Evolutionary conservation across 2,113 vertebrate genomes (phyloP).

Genomic region (Nipponia nippon): DNA sequence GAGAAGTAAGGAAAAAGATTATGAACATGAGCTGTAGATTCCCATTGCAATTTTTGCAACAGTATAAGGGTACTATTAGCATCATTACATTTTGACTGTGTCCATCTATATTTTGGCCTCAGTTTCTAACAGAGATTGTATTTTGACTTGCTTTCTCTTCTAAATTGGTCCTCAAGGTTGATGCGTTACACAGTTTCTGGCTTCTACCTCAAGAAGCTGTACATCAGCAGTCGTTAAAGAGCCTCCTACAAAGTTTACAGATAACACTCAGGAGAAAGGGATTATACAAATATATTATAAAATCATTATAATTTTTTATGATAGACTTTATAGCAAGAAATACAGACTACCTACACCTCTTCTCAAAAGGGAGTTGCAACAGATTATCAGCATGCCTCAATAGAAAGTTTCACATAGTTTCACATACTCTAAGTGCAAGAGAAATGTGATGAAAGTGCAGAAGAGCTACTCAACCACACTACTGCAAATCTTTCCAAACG

Average conservation of each 20-base stretch:
- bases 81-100: neutral
- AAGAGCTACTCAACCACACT: neutral
- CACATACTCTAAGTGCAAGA: neutral
- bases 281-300: neutral
- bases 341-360: neutral
- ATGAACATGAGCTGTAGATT: neutral
- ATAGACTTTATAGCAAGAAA: neutral
- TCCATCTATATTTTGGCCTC: neutral
- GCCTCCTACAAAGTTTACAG: neutral
- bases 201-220: neutral
- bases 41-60: neutral
- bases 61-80: neutral
- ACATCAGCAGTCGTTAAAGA: neutral
- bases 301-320: neutral
- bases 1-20: conserved; percentile 26
- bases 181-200: neutral
- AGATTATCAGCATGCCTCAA: neutral
- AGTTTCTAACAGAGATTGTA: neutral
- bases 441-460: neutral
- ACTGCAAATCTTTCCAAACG: neutral
- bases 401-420: neutral
- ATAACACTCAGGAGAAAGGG: neutral
- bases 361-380: neutral
- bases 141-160: conserved; percentile 18
- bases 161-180: neutral